These are phyloP conservation scores for Tenthredo scrophulariae DNA, from an alignment of 2,888 invertebrate species.

Conservation along the genomic window DNA sequence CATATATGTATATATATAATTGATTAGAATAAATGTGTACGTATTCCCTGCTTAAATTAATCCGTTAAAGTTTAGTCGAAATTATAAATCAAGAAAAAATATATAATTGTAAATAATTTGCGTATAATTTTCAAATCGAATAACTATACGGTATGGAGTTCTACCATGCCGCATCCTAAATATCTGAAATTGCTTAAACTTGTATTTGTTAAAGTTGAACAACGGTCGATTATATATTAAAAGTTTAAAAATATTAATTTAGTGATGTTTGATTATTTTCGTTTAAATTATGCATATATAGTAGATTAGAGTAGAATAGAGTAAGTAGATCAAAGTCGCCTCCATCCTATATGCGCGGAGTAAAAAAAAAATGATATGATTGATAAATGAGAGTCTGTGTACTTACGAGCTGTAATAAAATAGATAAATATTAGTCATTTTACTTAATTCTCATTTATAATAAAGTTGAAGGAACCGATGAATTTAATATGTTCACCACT, in stretches of 20 bases:
- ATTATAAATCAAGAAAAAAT: not conserved
- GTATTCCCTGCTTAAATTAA: not conserved
- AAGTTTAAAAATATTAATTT: not conserved
- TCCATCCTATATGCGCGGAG: no score
- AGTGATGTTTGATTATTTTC: no score
- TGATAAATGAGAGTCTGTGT: not conserved
- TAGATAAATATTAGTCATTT: no score
- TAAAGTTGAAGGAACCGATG: constrained; percentile 4
- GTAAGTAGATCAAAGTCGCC: no score
- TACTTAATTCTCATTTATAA: no score
- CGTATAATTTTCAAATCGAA: not conserved
- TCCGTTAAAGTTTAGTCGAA: not conserved
- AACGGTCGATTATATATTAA: not conserved
- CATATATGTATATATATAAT: not conserved
- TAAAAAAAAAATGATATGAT: not conserved
- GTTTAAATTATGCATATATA: no score
- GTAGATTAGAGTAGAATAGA: no score
- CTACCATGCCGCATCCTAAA: not conserved
- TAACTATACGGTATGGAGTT: not conserved
- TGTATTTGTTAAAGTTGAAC: not conserved
- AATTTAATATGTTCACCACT: not conserved
- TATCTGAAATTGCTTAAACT: not conserved
- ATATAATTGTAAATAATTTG: not conserved
- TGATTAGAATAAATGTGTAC: not conserved
- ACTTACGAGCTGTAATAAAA: not conserved